phyloP scores from a whole-genome alignment of 2,888 invertebrate species.

The Perizoma affinitatum region DNA sequence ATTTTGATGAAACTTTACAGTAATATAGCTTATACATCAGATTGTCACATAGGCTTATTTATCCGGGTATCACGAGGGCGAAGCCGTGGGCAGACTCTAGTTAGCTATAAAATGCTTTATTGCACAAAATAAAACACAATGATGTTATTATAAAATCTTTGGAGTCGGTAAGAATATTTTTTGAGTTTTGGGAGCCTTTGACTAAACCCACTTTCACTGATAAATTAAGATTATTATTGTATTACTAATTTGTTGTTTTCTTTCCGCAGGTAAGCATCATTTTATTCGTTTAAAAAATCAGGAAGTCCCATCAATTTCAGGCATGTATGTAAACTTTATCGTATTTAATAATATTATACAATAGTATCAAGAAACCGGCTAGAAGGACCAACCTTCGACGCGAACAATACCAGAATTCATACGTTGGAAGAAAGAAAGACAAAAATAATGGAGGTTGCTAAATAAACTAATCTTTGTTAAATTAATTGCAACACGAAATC shows the following conservation, averaged over 20 bases:
- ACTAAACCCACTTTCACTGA: constrained; percentile 9
- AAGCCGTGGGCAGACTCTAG: too few species aligned
- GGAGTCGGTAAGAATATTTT: too few species aligned
- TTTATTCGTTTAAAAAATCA: background rate
- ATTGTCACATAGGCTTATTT: too few species aligned
- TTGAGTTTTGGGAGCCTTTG: constrained; percentile 25
- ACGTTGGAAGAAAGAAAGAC: too few species aligned
- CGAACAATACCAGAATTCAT: background rate
- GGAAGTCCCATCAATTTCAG: constrained; percentile 10
- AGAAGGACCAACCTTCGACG: background rate
- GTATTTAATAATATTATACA: background rate
- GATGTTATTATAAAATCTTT: too few species aligned
- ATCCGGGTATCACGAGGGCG: too few species aligned
- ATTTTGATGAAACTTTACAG: too few species aligned
- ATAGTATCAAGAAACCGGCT: background rate
- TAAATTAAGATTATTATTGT: constrained; percentile 9
- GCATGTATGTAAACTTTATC: background rate
- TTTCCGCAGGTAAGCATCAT: constrained; percentile 56
- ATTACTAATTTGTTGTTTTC: constrained; percentile 42
- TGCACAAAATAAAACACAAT: too few species aligned
- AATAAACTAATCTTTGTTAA: background rate
- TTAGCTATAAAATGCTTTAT: too few species aligned
- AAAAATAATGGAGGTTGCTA: too few species aligned
- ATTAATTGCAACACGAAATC: background rate
- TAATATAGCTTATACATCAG: too few species aligned